Evolutionary conservation across 92 coral and sea anemone species (phyloP).

Genomic region (Porites lobata): DNA sequence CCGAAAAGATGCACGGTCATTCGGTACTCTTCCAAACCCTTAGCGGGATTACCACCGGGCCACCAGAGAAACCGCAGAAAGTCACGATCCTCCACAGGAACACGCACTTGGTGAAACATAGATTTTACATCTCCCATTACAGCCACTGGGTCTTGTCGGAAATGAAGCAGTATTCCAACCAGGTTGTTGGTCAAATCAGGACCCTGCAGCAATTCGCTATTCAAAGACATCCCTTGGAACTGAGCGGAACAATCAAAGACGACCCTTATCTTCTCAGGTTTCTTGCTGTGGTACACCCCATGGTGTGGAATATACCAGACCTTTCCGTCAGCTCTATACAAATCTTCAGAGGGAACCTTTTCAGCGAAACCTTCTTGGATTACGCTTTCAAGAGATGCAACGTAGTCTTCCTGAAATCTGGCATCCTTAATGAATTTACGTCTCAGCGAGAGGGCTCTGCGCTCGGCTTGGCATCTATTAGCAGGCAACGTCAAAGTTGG

Average conservation of each 20-base stretch:
- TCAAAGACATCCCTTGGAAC: not conserved
- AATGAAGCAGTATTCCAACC: constrained; percentile 53
- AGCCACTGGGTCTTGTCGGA: constrained; percentile 61
- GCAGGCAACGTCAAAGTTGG: constrained; percentile 28
- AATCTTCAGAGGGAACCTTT: constrained; percentile 40
- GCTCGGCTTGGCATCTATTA: constrained; percentile 57
- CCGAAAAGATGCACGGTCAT: constrained; percentile 70
- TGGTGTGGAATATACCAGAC: constrained; percentile 71
- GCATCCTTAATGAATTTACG: constrained; percentile 25
- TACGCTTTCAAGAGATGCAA: constrained; percentile 37
- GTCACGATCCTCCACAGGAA: constrained; percentile 45
- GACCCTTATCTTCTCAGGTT: constrained; percentile 34
- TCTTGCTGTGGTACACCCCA: constrained; percentile 54
- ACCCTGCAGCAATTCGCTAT: constrained; percentile 51
- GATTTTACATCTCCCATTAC: constrained; percentile 60
- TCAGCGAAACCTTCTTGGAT: constrained; percentile 59
- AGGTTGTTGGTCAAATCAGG: constrained; percentile 70
- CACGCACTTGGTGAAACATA: constrained; percentile 63
- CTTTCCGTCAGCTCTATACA: constrained; percentile 43
- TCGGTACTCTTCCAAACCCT: constrained; percentile 55
- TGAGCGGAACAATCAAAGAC: constrained; percentile 1
- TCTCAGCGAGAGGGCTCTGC: constrained; percentile 46
- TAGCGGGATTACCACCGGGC: constrained; percentile 38
- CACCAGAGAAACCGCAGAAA: constrained; percentile 61
- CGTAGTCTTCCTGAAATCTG: constrained; percentile 45